phyloP scores from a whole-genome alignment of 2,797 vertebrate species.

The Enteromius trimaculatus region DNA sequence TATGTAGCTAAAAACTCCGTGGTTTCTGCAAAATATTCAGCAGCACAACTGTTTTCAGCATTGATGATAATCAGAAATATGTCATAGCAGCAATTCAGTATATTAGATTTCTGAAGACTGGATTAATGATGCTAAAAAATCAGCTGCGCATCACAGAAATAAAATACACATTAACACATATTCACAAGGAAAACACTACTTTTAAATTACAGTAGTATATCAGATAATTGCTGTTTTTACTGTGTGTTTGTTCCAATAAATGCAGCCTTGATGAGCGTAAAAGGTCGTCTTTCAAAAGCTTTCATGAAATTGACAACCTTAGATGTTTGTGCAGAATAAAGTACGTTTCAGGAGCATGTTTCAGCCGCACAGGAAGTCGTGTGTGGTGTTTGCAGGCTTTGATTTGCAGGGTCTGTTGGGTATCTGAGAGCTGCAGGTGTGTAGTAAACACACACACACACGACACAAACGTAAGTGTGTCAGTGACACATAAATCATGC shows the following conservation, averaged over 20 bases:
- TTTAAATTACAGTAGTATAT: background rate
- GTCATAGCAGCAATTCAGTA: background rate
- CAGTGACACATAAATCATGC: background rate
- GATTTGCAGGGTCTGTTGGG: background rate
- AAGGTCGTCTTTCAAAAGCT: background rate
- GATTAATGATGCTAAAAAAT: background rate
- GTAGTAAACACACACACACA: background rate
- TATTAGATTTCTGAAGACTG: constrained; percentile 2
- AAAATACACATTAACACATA: background rate
- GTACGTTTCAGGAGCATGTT: background rate
- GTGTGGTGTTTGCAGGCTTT: background rate
- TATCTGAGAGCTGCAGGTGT: background rate
- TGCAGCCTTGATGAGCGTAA: background rate
- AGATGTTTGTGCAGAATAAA: background rate
- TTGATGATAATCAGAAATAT: background rate
- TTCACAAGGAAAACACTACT: background rate
- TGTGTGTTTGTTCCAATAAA: too few relatives aligned
- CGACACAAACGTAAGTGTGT: background rate
- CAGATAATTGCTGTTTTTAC: background rate
- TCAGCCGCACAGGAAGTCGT: constrained; percentile 1
- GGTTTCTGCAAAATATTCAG: background rate
- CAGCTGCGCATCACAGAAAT: background rate
- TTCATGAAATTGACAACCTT: background rate
- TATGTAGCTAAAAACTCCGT: too few relatives aligned
- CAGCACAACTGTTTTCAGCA: too few relatives aligned